Percentiles rank a stretch among this genome's conserved stretches.
Conservation (phyloP, 2,113 vertebrate species). For the Trinectes maculatus region DNA sequence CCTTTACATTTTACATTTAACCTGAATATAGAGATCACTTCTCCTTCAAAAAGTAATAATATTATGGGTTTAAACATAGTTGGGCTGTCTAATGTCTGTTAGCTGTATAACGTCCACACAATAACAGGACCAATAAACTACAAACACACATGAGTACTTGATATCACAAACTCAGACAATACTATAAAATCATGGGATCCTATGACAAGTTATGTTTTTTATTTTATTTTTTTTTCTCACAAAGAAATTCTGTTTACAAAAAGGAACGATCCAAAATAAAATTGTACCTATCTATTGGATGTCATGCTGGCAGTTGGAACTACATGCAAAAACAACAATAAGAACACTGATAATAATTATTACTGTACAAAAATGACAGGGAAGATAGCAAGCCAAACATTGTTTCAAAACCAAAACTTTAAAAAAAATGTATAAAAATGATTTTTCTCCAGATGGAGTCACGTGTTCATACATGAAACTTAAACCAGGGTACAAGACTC, state of each 20-base stretch:
- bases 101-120: constrained; percentile 22
- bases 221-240: constrained; percentile 68
- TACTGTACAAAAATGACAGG: constrained; percentile 71
- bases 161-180: constrained; percentile 12
- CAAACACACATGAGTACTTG: constrained; percentile 2
- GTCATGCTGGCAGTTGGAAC: constrained; percentile 80
- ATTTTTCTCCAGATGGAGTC: constrained; percentile 48
- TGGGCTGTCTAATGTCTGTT: constrained; percentile 21
- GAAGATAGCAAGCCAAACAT: constrained; percentile 36
- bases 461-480: constrained; percentile 52
- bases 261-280: constrained; percentile 76
- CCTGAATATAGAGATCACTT: no score
- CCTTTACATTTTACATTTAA: neutral
- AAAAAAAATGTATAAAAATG: constrained; percentile 52
- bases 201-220: constrained; percentile 59
- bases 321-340: constrained; percentile 80
- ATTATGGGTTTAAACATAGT: no score
- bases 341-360: constrained; percentile 67
- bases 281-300: constrained; percentile 79
- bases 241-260: constrained; percentile 80
- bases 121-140: constrained; percentile 17
- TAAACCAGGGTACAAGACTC: constrained; percentile 49
- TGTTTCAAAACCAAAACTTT: constrained; percentile 34
- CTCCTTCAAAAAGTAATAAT: no score
- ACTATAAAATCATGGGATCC: constrained; percentile 7